Evolutionary conservation across 2,113 vertebrate species (phyloP), one percentile per base, ranked within the genome.

Genomic region (Amphilophus citrinellus): DNA sequence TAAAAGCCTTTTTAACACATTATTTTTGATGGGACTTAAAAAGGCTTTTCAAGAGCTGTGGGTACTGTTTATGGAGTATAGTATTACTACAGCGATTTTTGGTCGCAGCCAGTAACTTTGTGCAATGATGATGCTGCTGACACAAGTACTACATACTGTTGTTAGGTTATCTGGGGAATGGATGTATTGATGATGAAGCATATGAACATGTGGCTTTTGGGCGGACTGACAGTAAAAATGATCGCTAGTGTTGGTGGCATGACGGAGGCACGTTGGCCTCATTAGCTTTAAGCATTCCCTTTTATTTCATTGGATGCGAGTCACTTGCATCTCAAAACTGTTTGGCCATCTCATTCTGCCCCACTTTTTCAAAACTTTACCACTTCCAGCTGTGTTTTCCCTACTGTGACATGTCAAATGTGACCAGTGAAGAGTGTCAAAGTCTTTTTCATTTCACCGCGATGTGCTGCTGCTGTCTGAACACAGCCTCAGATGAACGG

Each of bases 401-500:
- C 44, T 53, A 13, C 15, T 71, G 15, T 20, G 42, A 71, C 15
- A 18, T 18, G 50, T 53, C 50, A 50, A 15, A 13, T 11, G 42
- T 47, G 9, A 68, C 50, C 24, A 30, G 42, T 30, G 42, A 50
- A 44, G 42, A 50, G 47, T 18, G 42, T 11, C 10, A 3, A 42
- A 44, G 42, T 50, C 15, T 68, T 15, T 15, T 27, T 27, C 47
- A 50, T 50, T 50, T 3, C 13, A 18, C 68, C 53, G 47, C 66
- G 13, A n/a, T 53, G 24, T 53, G 44, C n/a, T 73, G 24, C 57
- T 84, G 73, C 63, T 68, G 53, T 79, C 42, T 78, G 62, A 63
- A 58, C 71, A 37, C 78, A 50, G 35, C 53, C 37, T 83, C 76
- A 37, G 15, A 77, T 39, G 2, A 42, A 58, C 4, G 0, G 59